Percentiles rank a stretch among this genome's conserved stretches.
Conservation (phyloP, 2,113 vertebrate species). For the Hyla sarda region DNA sequence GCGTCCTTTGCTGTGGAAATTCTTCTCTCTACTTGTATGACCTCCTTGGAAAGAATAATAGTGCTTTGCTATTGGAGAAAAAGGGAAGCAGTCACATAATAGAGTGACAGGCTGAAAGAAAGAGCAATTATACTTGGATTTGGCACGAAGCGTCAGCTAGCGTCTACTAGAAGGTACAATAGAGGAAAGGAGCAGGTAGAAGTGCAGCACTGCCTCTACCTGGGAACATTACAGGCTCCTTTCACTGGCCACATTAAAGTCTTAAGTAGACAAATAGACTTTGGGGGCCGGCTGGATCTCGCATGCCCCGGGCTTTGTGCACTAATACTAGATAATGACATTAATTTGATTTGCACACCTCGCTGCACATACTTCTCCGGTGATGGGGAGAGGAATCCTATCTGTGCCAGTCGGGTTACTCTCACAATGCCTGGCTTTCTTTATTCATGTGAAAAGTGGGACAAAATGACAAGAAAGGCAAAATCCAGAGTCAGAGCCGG, state of each 20-base stretch:
- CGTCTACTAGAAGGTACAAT: slow-evolving; percentile 21
- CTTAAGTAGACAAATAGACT: slow-evolving; percentile 33
- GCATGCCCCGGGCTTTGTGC: slow-evolving; percentile 14
- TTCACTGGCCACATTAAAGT: slow-evolving; percentile 51
- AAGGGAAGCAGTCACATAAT: slow-evolving; percentile 25
- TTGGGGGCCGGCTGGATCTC: slow-evolving; percentile 34
- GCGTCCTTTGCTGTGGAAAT: slow-evolving; percentile 25
- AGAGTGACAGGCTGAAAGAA: slow-evolving; percentile 35
- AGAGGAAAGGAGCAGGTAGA: slow-evolving; percentile 30
- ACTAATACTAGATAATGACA: slow-evolving; percentile 59
- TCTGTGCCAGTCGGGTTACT: slow-evolving; percentile 49
- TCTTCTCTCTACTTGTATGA: slow-evolving; percentile 25
- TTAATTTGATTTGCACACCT: slow-evolving; percentile 59
- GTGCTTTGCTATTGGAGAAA: slow-evolving; percentile 39
- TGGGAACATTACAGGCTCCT: slow-evolving; percentile 22
- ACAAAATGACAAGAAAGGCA: neutral
- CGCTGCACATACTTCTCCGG: slow-evolving; percentile 41
- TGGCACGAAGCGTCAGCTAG: slow-evolving; percentile 36
- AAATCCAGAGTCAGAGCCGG: neutral
- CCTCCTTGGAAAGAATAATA: slow-evolving; percentile 48
- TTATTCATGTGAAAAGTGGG: slow-evolving; percentile 50
- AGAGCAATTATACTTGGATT: slow-evolving; percentile 49
- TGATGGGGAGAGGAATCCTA: slow-evolving; percentile 36
- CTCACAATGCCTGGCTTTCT: slow-evolving; percentile 21
- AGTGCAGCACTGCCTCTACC: slow-evolving; percentile 9